Conservation (phyloP, 2,113 vertebrate genomes). For the Cryptoleucopteryx plumbea region DNA sequence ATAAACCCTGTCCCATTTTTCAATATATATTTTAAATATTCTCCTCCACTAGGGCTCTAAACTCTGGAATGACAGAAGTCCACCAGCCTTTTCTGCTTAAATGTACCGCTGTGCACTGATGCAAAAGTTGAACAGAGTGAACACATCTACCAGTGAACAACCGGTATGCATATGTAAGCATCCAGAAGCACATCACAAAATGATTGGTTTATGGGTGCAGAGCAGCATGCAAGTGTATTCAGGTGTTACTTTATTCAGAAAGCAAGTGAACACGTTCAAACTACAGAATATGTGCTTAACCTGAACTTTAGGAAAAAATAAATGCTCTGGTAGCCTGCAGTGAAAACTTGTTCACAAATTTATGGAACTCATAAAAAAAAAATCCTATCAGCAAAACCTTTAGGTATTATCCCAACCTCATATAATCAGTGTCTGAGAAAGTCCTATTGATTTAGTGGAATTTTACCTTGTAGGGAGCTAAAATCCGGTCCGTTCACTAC, state of each 20-base stretch:
- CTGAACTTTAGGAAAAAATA: background rate
- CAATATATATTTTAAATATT: background rate
- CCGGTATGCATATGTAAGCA: background rate
- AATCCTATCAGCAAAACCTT: background rate
- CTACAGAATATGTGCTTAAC: background rate
- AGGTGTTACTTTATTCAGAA: slow-evolving; percentile 3
- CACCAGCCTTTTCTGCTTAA: background rate
- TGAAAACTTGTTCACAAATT: background rate
- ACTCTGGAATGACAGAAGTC: background rate
- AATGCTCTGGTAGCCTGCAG: background rate
- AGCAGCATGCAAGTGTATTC: background rate
- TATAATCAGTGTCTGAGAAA: background rate
- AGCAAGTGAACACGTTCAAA: background rate
- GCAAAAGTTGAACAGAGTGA: background rate
- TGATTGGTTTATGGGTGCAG: background rate
- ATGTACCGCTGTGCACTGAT: background rate
- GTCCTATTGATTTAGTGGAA: background rate
- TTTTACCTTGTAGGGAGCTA: background rate
- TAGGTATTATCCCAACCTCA: background rate
- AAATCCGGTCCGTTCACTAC: background rate
- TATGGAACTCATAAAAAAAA: background rate
- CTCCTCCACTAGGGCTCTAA: background rate
- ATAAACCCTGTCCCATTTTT: background rate
- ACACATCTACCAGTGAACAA: background rate
- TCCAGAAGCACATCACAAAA: background rate